Base-by-base conservation (phyloP, 2,797 vertebrate genomes). In the Premnoplex brunnescens region DNA sequence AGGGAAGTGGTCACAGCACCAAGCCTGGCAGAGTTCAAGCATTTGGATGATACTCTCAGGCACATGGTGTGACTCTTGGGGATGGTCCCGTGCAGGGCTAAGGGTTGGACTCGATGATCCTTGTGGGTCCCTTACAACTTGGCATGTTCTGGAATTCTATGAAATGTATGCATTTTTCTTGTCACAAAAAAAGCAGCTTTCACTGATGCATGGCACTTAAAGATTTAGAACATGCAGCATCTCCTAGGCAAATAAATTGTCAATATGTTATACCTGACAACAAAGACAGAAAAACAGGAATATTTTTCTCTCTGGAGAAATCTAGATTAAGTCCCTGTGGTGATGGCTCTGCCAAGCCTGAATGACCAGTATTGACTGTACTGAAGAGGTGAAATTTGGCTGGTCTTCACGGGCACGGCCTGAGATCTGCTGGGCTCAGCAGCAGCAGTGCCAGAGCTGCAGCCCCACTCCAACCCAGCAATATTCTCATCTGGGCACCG, bases 321-420 rank as follows among this genome's bases (percentile, higher is more conserved):
- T n/a, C 15, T 64, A 16, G 36, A 46, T 14, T 68, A 78, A 75
- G 39, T 37, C 55, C 24, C 20, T 78, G 22, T n/a, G 23, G n/a
- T 74, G 24, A 27, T 36, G 10, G 20, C 16, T 54, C 54, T 80
- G 12, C 37, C 15, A 8, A 55, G 51, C 12, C 54, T 21, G 19
- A 28, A 54, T 7, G 19, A 6, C 27, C 80, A 73, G 8, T 3
- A 5, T 0, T 2, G 2, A 8, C 43, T 43, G 23, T 0, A 0
- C n/a, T 14, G 43, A 30, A 64, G 60, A 68, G 20, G 11, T 22
- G 11, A 44, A 43, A 36, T 4, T 5, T 18, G 32, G 26, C 6
- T 2, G 82, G 19, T 21, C 24, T 72, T 26, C 63, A 66, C 23
- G 19, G 43, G 3, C 64, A 71, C 0, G 1, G 34, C 24, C 54